These are phyloP conservation scores for Meliscaeva auricollis DNA, from an alignment of 2,888 invertebrate species.

Conservation along the genomic window DNA sequence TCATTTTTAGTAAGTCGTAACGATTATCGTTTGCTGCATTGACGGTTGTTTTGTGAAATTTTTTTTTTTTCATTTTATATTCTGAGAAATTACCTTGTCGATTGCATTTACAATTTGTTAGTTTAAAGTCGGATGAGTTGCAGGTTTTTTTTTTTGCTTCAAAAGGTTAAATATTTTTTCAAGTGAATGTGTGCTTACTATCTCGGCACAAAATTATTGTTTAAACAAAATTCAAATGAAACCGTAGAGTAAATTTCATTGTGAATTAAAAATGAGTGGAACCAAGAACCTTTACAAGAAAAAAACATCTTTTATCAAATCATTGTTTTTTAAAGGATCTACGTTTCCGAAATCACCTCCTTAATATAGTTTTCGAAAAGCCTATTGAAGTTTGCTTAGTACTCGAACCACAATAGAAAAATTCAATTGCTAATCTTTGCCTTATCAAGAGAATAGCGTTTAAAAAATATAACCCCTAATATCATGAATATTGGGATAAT, in stretches of 20 bases:
- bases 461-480: too few relatives aligned
- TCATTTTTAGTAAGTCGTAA: conserved; percentile 64
- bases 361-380: too few relatives aligned
- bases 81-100: conserved; percentile 55
- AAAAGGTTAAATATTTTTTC: conserved; percentile 54
- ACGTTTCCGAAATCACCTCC: too few relatives aligned
- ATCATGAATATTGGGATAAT: too few relatives aligned
- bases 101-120: conserved; percentile 58
- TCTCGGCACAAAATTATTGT: conserved; percentile 2
- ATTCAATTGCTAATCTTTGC: too few relatives aligned
- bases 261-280: too few relatives aligned
- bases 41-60: conserved; percentile 18
- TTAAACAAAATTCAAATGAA: conserved; percentile 19
- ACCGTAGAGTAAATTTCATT: background rate
- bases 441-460: too few relatives aligned
- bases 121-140: conserved; percentile 36
- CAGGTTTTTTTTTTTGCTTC: background rate
- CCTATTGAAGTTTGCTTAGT: too few relatives aligned
- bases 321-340: too few relatives aligned
- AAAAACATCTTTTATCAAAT: too few relatives aligned
- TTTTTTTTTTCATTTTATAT: conserved; percentile 7
- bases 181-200: conserved; percentile 56
- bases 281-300: too few relatives aligned
- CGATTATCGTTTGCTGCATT: conserved; percentile 53
- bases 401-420: too few relatives aligned